Evolutionary conservation across 2,113 vertebrate species (phyloP), one percentile per base, ranked within the genome.

Genomic region (Labeo catla): DNA sequence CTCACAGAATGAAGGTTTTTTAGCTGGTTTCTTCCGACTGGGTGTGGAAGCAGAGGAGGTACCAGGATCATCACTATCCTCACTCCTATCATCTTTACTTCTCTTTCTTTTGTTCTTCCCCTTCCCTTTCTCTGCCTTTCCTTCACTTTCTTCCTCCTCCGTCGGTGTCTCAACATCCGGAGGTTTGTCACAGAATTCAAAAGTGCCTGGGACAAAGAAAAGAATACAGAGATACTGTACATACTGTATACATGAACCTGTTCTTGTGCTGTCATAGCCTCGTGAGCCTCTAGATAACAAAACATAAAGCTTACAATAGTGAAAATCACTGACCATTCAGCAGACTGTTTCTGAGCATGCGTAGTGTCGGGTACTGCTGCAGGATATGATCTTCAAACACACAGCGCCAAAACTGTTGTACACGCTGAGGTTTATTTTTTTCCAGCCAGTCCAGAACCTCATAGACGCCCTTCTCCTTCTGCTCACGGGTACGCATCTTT

Each of bases 401-500:
- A 49, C 91, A 94, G 0, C 0, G 72, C 93, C 93, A 95, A 87
- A 95, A 95, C 2, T 4, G 0, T 3, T 1, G 15, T 63, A 95
- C 90, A 39, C 45, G 0, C 11, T 91, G 0, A 0, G 92, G 19
- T 0, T 0, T 81, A 2, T 93, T 10, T 0, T 0, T 77, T 89
- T 95, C 95, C 9, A 95, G 8, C 85, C 83, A 86, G 52, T 95
- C 91, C 85, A 95, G 85, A 19, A 93, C 0, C 0, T 85, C 83
- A 81, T 95, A 95, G 4, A 94, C 10, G 13, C 57, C 86, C 6
- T 10, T 82, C 59, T 54, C 76, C 0, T 21, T 66, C 16, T 23
- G 88, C 4, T 89, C 63, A 83, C 88, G 92, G n/a, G 52, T 87
- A 86, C 54, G 94, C 86, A 86, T 92, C 3, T 72, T 86, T 23